phyloP scores from a whole-genome alignment of 1,140 invertebrate genomes.

The Diplogasteroides magnus region DNA sequence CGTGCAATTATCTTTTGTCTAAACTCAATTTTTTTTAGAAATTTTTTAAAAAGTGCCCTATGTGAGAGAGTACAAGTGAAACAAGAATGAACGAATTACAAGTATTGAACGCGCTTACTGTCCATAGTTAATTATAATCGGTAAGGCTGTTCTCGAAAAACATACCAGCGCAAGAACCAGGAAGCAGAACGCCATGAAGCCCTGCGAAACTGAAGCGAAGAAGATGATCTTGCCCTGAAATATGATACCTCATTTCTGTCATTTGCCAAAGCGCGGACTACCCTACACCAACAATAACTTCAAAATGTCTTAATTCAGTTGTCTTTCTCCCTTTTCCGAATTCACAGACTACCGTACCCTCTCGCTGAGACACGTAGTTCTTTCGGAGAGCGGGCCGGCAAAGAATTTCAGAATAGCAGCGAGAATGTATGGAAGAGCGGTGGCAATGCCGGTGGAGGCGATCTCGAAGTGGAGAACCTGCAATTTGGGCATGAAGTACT shows the following conservation, averaged over 20 bases:
- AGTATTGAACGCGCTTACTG: too few relatives aligned
- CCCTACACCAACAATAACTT: too few relatives aligned
- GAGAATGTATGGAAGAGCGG: slow-evolving; percentile 31
- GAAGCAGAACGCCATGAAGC: slow-evolving; percentile 26
- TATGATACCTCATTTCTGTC: too few relatives aligned
- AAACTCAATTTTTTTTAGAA: too few relatives aligned
- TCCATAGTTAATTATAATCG: neutral
- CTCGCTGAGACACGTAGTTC: slow-evolving; percentile 23
- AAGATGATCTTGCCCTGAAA: slow-evolving; percentile 18
- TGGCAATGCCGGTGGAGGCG: slow-evolving; percentile 25
- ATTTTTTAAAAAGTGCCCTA: too few relatives aligned
- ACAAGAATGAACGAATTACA: too few relatives aligned
- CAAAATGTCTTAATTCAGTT: too few relatives aligned
- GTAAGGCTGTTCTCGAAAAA: neutral
- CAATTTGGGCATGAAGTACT: too few relatives aligned
- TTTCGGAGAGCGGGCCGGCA: slow-evolving; percentile 34
- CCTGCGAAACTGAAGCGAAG: slow-evolving; percentile 29
- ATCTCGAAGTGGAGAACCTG: slow-evolving; percentile 29
- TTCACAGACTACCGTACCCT: slow-evolving; percentile 5
- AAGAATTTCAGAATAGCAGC: slow-evolving; percentile 25
- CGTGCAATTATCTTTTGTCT: too few relatives aligned
- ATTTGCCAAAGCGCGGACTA: too few relatives aligned
- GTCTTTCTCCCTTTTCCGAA: too few relatives aligned
- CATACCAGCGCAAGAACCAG: slow-evolving; percentile 24
- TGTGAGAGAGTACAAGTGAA: too few relatives aligned